Evolutionary conservation across 2,888 invertebrate genomes (phyloP).

Genomic region (Lordiphosa andalusiaca): DNA sequence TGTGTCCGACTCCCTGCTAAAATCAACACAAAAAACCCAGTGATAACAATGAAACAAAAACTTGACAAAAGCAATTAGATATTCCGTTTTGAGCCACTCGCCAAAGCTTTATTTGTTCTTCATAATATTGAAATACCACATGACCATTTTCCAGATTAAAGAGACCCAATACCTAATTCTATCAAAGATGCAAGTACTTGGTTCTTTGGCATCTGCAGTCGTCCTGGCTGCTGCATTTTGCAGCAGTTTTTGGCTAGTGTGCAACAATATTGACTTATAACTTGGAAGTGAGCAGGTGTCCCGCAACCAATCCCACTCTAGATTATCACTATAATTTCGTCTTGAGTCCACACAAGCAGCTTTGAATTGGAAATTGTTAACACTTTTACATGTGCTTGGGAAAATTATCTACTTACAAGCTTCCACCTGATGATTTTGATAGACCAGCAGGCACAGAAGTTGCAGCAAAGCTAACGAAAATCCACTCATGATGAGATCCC

Average conservation of each 20-base stretch:
- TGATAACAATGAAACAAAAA: constrained; percentile 1
- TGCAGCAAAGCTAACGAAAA: constrained; percentile 10
- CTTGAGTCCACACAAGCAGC: constrained; percentile 4
- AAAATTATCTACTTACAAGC: constrained; percentile 10
- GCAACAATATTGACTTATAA: background rate
- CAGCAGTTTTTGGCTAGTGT: background rate
- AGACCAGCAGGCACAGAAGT: background rate
- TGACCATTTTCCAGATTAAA: constrained; percentile 2
- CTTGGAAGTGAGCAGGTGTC: background rate
- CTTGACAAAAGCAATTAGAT: constrained; percentile 7
- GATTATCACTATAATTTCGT: background rate
- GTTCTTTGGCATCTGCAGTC: background rate
- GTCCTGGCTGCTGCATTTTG: too few relatives aligned
- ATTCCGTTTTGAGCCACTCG: background rate
- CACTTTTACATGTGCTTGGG: too few relatives aligned
- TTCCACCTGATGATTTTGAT: background rate
- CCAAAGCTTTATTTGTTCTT: constrained; percentile 1
- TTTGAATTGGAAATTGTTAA: background rate
- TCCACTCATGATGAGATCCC: constrained; percentile 11
- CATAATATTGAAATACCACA: constrained; percentile 2
- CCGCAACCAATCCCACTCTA: background rate
- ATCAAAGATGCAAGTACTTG: background rate
- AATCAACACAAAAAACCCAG: constrained; percentile 2
- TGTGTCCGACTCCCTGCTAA: too few relatives aligned
- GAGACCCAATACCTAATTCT: background rate